Percentiles rank a stretch among this genome's conserved stretches.
phyloP scores from a whole-genome alignment of 2,888 invertebrate genomes.

The Ectropis crepuscularia region DNA sequence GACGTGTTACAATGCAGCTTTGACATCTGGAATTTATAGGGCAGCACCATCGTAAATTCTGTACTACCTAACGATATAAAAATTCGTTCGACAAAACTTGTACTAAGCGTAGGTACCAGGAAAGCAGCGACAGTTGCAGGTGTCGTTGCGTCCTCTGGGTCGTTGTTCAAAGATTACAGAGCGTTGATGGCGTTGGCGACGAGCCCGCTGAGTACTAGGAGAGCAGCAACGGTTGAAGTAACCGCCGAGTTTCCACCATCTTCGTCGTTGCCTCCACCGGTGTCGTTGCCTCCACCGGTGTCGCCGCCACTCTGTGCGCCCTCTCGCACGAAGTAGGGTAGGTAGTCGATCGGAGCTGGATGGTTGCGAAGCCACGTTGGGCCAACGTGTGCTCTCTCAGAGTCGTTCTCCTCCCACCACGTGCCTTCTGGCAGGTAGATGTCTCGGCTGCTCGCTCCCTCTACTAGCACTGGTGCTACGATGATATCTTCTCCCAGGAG shows the following conservation, averaged over 20 bases:
- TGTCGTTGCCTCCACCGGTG: too few species aligned
- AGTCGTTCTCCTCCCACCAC: slow-evolving; percentile 88
- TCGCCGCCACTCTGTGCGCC: not conserved
- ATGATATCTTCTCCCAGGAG: slow-evolving; percentile 91
- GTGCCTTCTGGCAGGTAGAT: slow-evolving; percentile 90
- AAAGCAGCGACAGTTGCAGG: too few species aligned
- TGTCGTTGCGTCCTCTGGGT: too few species aligned
- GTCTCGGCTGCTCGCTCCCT: slow-evolving; percentile 86
- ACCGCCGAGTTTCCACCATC: slow-evolving; percentile 30
- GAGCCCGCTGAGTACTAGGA: slow-evolving; percentile 54
- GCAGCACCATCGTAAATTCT: too few species aligned
- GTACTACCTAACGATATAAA: too few species aligned
- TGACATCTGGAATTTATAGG: too few species aligned
- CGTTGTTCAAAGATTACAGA: slow-evolving; percentile 10
- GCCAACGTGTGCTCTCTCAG: slow-evolving; percentile 75
- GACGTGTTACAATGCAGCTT: too few species aligned
- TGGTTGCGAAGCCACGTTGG: slow-evolving; percentile 87
- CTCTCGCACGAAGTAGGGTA: slow-evolving; percentile 87
- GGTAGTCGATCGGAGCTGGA: slow-evolving; percentile 86
- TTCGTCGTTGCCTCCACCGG: too few species aligned
- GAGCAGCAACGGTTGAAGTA: slow-evolving; percentile 44
- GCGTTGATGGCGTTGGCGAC: slow-evolving; percentile 40
- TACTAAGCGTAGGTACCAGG: too few species aligned
- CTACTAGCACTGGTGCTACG: slow-evolving; percentile 90
- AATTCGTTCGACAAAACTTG: too few species aligned